Percentiles rank a stretch among this genome's conserved stretches.
These are phyloP conservation scores for Puntigrus tetrazona DNA, from an alignment of 2,113 vertebrate species.

Conservation along the genomic window DNA sequence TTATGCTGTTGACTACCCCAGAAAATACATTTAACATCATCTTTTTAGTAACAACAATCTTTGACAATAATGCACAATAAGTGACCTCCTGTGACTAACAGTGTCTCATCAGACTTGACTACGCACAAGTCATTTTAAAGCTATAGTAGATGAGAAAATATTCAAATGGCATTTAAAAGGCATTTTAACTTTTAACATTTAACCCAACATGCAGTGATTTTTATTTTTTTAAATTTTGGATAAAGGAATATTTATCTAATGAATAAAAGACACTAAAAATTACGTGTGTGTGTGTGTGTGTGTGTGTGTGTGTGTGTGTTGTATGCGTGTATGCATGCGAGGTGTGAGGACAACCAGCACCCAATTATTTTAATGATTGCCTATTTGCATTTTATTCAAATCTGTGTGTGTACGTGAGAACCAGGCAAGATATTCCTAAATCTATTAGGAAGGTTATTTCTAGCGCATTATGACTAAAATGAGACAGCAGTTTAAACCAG, in stretches of 20 bases:
- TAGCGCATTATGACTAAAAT: background rate
- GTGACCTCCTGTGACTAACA: background rate
- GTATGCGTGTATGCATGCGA: background rate
- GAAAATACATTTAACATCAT: background rate
- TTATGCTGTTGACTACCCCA: background rate
- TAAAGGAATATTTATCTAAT: no score
- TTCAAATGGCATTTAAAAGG: background rate
- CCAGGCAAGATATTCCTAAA: background rate
- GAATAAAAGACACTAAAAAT: no score
- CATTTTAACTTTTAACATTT: no score
- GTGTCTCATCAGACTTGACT: background rate
- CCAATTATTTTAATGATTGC: background rate
- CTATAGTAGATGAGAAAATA: background rate
- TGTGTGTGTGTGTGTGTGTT: background rate
- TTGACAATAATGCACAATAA: background rate
- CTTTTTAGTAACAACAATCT: background rate
- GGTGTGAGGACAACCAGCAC: background rate
- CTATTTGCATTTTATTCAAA: slow-evolving; percentile 32
- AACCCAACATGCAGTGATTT: no score
- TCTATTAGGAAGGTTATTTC: slow-evolving; percentile 10
- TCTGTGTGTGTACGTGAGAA: background rate
- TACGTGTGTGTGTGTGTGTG: no score
- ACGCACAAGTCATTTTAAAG: background rate
- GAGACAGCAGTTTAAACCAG: background rate
- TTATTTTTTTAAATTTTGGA: no score